Base-by-base conservation (phyloP, 2,113 vertebrate species). In the Motacilla alba region DNA sequence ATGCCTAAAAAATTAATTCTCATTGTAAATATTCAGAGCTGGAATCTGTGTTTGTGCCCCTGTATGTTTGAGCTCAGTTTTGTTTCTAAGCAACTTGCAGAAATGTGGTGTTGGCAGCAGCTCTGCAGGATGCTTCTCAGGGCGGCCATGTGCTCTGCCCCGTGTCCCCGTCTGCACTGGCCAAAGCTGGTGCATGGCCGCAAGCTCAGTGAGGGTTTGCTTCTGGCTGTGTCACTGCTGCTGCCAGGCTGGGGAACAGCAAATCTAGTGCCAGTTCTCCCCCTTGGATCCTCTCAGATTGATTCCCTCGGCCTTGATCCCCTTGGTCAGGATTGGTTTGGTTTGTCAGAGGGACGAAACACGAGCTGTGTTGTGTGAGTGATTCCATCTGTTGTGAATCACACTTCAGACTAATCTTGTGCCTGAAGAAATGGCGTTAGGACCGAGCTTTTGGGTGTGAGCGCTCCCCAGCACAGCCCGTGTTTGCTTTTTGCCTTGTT, bases 21-120 rank as follows among this genome's bases (percentile, higher is more conserved):
- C 47, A 13, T 28, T 84, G 90, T 93, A 87, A 96, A 82, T 91
- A 93, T 55, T 74, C 69, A 75, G 78, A 81, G 77, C 77, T 85
- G 81, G 90, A 83, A 41, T 16, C 56, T 8, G n/a, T 47, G 35
- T 58, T 91, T 69, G 77, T 93, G 44, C 60, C 77, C 13, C 60
- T 1, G 6, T 84, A 4, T 24, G 21, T 89, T 81, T 60, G 73
- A 82, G 56, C 74, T 86, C 74, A 33, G 79, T 88, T 87, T 68
- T 81, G 92, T 91, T 74, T 68, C 93, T 33, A 82, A 90, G 95
- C 93, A 94, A 90, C 85, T 87, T 47, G 78, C 78, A 75, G 60
- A 46, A 69, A 41, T 9, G 76, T 2, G 83, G 13, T 77, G 73
- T 33, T 80, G 80, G 96, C 93, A 90, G 55, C 76, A 53, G 78